These are phyloP conservation scores for Anniella stebbinsi DNA, from an alignment of 2,797 vertebrate genomes.

Conservation along the genomic window DNA sequence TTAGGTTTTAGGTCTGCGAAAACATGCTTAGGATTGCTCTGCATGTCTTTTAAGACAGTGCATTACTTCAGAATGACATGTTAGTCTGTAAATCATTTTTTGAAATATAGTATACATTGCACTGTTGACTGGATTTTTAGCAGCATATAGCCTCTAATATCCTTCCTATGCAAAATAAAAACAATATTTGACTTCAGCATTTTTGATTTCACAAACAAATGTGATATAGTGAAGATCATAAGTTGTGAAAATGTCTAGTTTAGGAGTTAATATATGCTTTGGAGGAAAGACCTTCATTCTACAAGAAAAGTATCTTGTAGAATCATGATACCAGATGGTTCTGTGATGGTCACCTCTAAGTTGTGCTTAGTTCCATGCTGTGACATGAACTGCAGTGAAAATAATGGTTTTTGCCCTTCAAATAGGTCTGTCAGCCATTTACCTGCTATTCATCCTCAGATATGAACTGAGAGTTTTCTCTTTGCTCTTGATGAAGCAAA, in stretches of 20 bases:
- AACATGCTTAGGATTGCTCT: too few relatives aligned
- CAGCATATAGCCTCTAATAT: not conserved
- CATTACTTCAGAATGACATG: conserved; percentile 20
- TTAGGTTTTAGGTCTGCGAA: not conserved
- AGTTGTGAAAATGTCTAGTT: not conserved
- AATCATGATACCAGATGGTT: fast-evolving
- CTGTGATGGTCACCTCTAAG: not conserved
- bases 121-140: not conserved
- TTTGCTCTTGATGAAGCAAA: not conserved
- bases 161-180: not conserved
- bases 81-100: conserved; percentile 15
- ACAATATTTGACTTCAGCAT: not conserved
- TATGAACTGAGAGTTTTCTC: not conserved
- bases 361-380: not conserved
- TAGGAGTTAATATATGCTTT: too few relatives aligned
- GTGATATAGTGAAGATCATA: not conserved
- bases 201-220: not conserved
- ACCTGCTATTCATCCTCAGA: not conserved
- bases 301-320: conserved; percentile 3
- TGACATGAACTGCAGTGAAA: not conserved
- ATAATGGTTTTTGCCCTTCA: too few relatives aligned
- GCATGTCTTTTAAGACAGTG: not conserved
- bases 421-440: too few relatives aligned
- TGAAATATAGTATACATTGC: not conserved
- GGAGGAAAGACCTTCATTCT: not conserved